These are phyloP conservation scores for Aythya fuligula DNA, from an alignment of 2,797 vertebrate genomes.

Conservation along the genomic window DNA sequence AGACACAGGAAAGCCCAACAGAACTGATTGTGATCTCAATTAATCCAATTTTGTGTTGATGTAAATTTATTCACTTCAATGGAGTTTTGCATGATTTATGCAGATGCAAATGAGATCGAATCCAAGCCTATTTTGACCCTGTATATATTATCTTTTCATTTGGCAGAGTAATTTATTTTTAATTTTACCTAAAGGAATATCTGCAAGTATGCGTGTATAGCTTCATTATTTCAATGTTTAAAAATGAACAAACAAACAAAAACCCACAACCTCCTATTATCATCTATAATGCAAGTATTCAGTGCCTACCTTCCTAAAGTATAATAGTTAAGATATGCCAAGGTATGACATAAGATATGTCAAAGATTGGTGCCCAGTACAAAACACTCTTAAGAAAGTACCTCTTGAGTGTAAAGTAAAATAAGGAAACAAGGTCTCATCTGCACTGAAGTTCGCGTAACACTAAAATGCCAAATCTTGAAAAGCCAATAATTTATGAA, in stretches of 20 bases:
- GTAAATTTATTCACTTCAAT: not conserved
- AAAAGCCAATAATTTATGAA: not conserved
- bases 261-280: not conserved
- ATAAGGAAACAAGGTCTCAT: not conserved
- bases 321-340: not conserved
- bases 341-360: too few relatives aligned
- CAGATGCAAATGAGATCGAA: not conserved
- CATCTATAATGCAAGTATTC: not conserved
- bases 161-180: not conserved
- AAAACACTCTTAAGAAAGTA: not conserved
- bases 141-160: not conserved
- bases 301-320: not conserved
- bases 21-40: not conserved
- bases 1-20: not conserved
- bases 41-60: not conserved
- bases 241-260: not conserved
- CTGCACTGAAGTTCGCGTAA: not conserved
- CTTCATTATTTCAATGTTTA: not conserved
- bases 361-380: not conserved
- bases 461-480: not conserved
- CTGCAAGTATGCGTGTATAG: not conserved
- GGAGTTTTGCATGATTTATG: not conserved
- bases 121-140: not conserved
- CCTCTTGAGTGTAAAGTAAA: not conserved
- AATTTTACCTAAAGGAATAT: not conserved